Evolutionary conservation across 2,797 vertebrate species (phyloP).

Genomic region (Paedocypris micromegethes): DNA sequence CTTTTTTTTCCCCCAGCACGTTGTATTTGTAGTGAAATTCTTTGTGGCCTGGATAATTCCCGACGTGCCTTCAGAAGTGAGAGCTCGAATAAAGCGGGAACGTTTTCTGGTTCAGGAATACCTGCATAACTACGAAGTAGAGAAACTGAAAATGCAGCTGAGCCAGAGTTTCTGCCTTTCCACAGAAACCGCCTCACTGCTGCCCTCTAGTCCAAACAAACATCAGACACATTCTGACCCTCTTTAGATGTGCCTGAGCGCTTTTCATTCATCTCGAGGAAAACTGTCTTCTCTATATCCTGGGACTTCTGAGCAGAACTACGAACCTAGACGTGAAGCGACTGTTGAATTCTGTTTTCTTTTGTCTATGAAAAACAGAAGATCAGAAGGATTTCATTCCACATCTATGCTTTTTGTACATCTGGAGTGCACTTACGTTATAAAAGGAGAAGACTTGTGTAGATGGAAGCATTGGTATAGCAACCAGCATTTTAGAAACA

Average conservation of each 20-base stretch:
- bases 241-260: slow-evolving; percentile 45
- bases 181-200: slow-evolving; percentile 48
- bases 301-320: neutral
- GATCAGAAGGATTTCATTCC: neutral
- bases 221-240: slow-evolving; percentile 61
- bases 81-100: slow-evolving; percentile 83
- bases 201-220: slow-evolving; percentile 48
- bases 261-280: neutral
- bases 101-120: slow-evolving; percentile 87
- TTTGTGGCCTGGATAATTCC: slow-evolving; percentile 94
- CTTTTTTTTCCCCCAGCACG: slow-evolving; percentile 66
- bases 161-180: slow-evolving; percentile 63
- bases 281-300: slow-evolving; percentile 13
- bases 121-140: slow-evolving; percentile 86
- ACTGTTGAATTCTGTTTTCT: slow-evolving; percentile 5
- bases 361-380: neutral
- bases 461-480: neutral
- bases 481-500: neutral
- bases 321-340: neutral
- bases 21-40: slow-evolving; percentile 92
- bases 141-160: slow-evolving; percentile 80
- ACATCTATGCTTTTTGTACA: slow-evolving; percentile 2
- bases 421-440: slow-evolving; percentile 19
- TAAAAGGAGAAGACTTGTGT: neutral
- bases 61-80: slow-evolving; percentile 84